Conservation (phyloP, 1,140 invertebrate genomes). For the Bombus picipes region DNA sequence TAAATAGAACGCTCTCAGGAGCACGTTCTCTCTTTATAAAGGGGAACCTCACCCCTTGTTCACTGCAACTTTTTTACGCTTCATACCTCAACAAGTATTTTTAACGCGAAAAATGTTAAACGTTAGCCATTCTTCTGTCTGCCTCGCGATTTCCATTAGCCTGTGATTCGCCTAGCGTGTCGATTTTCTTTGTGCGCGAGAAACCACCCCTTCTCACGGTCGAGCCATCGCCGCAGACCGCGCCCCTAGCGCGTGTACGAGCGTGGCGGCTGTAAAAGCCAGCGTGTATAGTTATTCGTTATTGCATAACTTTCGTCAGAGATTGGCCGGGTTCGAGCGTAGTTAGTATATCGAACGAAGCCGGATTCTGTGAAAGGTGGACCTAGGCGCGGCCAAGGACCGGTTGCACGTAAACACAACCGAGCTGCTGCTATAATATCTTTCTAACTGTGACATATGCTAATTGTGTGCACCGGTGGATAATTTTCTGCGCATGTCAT, state of each 20-base stretch:
- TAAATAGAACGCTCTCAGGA: not conserved
- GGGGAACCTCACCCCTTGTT: too few species aligned
- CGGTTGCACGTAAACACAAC: not conserved
- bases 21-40: too few species aligned
- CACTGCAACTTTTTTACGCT: too few species aligned
- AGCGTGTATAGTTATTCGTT: not conserved
- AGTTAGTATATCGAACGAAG: constrained; percentile 14
- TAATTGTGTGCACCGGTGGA: too few species aligned
- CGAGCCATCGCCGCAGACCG: not conserved
- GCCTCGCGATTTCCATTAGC: not conserved
- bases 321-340: not conserved
- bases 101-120: too few species aligned
- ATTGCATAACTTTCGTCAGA: constrained; percentile 18
- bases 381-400: constrained; percentile 56
- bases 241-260: not conserved
- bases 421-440: too few species aligned
- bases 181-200: not conserved
- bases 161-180: not conserved
- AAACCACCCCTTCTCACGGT: not conserved
- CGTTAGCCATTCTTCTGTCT: too few species aligned
- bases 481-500: too few species aligned
- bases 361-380: constrained; percentile 62
- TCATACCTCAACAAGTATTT: too few species aligned
- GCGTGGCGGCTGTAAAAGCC: not conserved
- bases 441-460: too few species aligned